Percentiles rank a stretch among this genome's conserved stretches.
phyloP scores from a whole-genome alignment of 1,140 invertebrate genomes.

The Triops longicaudatus region DNA sequence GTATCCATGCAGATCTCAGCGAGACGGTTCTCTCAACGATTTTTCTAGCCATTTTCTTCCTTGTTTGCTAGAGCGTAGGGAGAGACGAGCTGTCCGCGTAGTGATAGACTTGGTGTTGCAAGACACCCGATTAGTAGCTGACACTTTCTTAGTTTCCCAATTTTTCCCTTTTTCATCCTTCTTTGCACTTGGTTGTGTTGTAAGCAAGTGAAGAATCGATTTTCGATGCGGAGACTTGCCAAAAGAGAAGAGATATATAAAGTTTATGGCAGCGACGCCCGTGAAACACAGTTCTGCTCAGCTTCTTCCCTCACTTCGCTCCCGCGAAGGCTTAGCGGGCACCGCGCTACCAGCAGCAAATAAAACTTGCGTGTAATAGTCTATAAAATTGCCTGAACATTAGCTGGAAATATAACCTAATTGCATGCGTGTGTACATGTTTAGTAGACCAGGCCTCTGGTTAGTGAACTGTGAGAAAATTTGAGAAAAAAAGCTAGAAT shows the following conservation, averaged over 20 bases:
- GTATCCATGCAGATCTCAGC: no score
- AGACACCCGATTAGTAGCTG: no score
- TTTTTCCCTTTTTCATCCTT: not conserved
- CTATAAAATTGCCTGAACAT: not conserved
- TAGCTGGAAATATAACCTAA: not conserved
- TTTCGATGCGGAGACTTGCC: not conserved
- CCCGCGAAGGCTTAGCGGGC: not conserved
- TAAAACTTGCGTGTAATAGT: not conserved
- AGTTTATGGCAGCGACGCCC: not conserved
- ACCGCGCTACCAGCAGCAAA: not conserved
- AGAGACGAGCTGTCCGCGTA: no score
- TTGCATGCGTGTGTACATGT: not conserved
- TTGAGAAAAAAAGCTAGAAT: no score
- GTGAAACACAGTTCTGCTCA: not conserved
- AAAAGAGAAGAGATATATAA: conserved; percentile 4
- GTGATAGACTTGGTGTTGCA: no score
- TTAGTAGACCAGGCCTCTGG: not conserved
- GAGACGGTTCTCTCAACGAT: no score
- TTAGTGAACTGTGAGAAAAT: not conserved
- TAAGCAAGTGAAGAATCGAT: not conserved
- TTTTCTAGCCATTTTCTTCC: no score
- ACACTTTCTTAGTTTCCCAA: not conserved
- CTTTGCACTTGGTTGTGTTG: not conserved
- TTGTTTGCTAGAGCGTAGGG: no score
- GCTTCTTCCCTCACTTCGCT: not conserved